A percentile compares a stretch with the other conserved stretches of the same genome.
Conservation (phyloP, 2,888 invertebrate genomes). For the Melieria picta region DNA sequence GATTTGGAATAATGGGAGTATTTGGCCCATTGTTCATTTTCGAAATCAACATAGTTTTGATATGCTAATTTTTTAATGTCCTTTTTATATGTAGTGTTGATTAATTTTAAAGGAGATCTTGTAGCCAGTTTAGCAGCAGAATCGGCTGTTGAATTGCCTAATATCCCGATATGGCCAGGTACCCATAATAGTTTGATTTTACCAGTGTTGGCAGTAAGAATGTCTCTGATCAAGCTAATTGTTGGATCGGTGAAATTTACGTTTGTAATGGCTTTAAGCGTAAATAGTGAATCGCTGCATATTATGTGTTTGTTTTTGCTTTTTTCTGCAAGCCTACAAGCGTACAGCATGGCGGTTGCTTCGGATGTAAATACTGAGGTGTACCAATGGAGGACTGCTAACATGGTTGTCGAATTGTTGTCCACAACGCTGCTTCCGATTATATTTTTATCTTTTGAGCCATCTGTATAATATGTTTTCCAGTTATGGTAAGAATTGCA, state of each 20-base stretch:
- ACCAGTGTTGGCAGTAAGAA: neutral
- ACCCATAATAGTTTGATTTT: slow-evolving; percentile 1
- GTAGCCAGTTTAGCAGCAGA: neutral
- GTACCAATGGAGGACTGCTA: neutral
- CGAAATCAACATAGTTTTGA: neutral
- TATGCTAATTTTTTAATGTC: neutral
- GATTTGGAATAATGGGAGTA: slow-evolving; percentile 5
- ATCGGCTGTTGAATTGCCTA: neutral
- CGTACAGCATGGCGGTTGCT: neutral
- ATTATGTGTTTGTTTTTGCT: neutral
- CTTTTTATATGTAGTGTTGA: neutral
- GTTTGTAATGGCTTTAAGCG: neutral
- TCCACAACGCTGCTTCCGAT: neutral
- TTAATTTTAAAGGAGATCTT: neutral
- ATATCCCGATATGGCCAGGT: neutral
- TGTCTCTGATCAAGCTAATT: neutral
- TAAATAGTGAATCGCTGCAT: neutral
- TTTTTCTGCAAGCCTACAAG: neutral
- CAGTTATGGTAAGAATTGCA: neutral
- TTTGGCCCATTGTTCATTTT: neutral
- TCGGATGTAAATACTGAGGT: slow-evolving; percentile 1
- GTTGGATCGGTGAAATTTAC: neutral
- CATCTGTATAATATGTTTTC: slow-evolving; percentile 1
- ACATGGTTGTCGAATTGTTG: neutral
- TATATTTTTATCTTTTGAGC: neutral